phyloP scores from a whole-genome alignment of 2,113 vertebrate genomes.

The Lampris incognitus region DNA sequence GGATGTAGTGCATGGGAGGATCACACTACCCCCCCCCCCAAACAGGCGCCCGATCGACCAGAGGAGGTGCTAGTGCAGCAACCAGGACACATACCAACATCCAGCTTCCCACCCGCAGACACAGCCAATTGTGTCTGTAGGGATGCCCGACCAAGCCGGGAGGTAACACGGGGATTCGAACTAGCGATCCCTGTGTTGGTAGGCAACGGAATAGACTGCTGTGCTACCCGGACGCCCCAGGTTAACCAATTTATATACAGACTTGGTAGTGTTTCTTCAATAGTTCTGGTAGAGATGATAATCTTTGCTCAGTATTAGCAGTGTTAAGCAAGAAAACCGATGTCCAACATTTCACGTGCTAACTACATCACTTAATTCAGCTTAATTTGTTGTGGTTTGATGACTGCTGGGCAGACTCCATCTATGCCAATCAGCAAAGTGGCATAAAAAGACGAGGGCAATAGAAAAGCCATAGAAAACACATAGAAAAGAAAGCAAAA shows the following conservation, averaged over 20 bases:
- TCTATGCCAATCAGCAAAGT: conserved; percentile 42
- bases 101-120: no score
- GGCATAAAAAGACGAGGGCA: conserved; percentile 65
- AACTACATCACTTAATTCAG: conserved; percentile 54
- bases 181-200: no score
- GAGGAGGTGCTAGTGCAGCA: no score
- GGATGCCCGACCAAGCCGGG: no score
- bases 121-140: no score
- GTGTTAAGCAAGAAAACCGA: conserved; percentile 21
- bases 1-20: no score
- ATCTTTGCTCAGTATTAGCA: conserved; percentile 27
- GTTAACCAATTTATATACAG: not conserved
- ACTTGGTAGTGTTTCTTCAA: conserved; percentile 11
- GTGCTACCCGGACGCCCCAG: no score
- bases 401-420: conserved; percentile 38
- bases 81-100: no score
- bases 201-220: no score
- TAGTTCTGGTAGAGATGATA: conserved; percentile 20
- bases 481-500: conserved; percentile 57
- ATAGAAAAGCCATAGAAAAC: conserved; percentile 60
- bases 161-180: no score
- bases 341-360: conserved; percentile 53
- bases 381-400: conserved; percentile 70
- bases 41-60: no score
- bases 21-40: no score